Percentiles rank a stretch among this genome's conserved stretches.
These are phyloP conservation scores for Keiferia lycopersicella DNA, from an alignment of 2,888 invertebrate species.

Conservation along the genomic window DNA sequence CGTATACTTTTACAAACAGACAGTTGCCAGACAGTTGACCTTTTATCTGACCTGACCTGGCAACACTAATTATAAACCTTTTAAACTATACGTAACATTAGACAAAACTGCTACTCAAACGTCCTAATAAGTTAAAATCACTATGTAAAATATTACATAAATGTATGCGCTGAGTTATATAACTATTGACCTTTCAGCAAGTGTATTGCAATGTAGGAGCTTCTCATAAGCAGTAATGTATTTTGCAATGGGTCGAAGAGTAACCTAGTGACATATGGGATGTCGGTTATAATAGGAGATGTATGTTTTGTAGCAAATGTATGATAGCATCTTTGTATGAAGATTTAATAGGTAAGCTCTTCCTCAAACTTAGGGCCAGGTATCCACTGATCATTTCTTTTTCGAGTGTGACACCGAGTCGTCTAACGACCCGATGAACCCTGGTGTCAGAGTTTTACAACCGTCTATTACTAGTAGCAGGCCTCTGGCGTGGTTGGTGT, in stretches of 20 bases:
- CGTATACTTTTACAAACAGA: not conserved
- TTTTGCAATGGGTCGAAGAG: slow-evolving; percentile 13
- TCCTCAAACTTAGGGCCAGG: too few relatives aligned
- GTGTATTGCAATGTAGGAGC: slow-evolving; percentile 25
- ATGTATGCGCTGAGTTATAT: slow-evolving; percentile 27
- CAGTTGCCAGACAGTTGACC: slow-evolving; percentile 4
- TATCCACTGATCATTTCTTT: too few relatives aligned
- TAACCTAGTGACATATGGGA: slow-evolving; percentile 21
- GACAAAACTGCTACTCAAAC: not conserved
- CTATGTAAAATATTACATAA: slow-evolving; percentile 26
- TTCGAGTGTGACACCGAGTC: too few relatives aligned
- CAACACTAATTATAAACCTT: not conserved
- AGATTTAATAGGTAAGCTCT: not conserved
- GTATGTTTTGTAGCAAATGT: too few relatives aligned
- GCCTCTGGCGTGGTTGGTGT: too few relatives aligned
- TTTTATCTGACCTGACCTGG: not conserved
- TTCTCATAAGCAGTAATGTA: slow-evolving; percentile 26
- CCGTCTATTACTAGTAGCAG: too few relatives aligned
- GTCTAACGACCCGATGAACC: too few relatives aligned
- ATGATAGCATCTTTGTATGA: too few relatives aligned
- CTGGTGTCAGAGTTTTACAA: too few relatives aligned
- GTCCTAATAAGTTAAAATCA: slow-evolving; percentile 2
- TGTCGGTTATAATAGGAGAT: not conserved
- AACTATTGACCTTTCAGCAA: slow-evolving; percentile 27
- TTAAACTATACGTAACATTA: not conserved